Evolutionary conservation across 2,888 invertebrate genomes (phyloP).

Genomic region (Calameuta pallipes): DNA sequence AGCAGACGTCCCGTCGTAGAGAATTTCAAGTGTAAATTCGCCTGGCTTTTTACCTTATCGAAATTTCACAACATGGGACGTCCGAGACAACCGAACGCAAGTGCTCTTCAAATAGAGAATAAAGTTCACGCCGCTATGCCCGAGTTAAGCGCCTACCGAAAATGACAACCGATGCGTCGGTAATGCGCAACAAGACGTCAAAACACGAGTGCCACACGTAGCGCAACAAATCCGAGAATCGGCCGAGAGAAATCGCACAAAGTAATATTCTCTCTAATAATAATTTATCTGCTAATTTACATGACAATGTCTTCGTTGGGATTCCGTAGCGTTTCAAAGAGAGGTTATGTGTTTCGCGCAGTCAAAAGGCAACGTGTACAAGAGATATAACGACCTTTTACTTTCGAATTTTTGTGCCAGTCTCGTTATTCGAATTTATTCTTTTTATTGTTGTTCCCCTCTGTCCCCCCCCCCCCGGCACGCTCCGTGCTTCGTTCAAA

Average conservation of each 20-base stretch:
- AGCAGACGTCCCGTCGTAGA: not conserved
- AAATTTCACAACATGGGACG: not conserved
- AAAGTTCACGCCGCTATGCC: too few relatives aligned
- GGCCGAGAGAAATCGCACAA: not conserved
- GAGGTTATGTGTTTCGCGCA: not conserved
- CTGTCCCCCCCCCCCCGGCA: fast-evolving
- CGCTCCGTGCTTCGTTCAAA: not conserved
- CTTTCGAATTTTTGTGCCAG: not conserved
- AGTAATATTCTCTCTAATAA: not conserved
- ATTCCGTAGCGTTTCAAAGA: not conserved
- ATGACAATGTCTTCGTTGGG: not conserved
- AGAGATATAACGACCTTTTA: not conserved
- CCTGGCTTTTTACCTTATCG: not conserved
- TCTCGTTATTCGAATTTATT: not conserved
- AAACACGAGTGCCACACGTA: not conserved
- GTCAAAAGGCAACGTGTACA: not conserved
- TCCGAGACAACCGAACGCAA: too few relatives aligned
- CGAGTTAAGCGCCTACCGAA: not conserved
- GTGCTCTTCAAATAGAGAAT: too few relatives aligned
- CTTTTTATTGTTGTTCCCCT: not conserved
- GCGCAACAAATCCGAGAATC: not conserved
- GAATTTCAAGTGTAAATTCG: not conserved
- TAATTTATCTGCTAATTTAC: not conserved
- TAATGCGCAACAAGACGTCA: not conserved
- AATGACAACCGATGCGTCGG: not conserved